Conservation (phyloP, 1,140 invertebrate genomes). For the Halictus rubicundus region DNA sequence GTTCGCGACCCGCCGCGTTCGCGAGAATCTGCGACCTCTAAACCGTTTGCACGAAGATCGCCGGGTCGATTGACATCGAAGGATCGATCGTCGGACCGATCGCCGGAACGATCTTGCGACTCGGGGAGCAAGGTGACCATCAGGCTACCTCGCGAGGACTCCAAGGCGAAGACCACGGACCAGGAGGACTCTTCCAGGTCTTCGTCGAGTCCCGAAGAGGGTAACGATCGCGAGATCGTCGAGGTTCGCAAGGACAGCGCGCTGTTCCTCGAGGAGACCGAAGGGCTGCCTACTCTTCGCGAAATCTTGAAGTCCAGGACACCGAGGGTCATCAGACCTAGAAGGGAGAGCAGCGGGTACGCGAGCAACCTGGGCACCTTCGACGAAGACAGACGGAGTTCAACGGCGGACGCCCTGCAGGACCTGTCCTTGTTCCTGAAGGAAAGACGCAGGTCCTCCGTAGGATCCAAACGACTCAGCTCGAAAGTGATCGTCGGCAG, state of each 20-base stretch:
- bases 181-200: conserved; percentile 6
- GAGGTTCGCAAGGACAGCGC: conserved; percentile 71
- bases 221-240: conserved; percentile 32
- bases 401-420: conserved; percentile 55
- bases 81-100: not conserved
- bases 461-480: conserved; percentile 48
- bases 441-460: conserved; percentile 67
- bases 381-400: conserved; percentile 71
- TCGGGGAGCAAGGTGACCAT: not conserved
- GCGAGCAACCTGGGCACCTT: conserved; percentile 72
- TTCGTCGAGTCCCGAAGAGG: conserved; percentile 44
- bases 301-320: conserved; percentile 37
- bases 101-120: no score
- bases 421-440: conserved; percentile 41
- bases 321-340: conserved; percentile 53
- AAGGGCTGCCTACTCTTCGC: conserved; percentile 50
- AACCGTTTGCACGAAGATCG: not conserved
- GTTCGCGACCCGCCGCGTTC: not conserved
- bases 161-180: not conserved
- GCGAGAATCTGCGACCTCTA: not conserved
- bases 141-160: not conserved
- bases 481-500: conserved; percentile 30
- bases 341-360: conserved; percentile 75
- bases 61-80: no score
- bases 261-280: conserved; percentile 66